A percentile compares a stretch with the other conserved stretches of the same genome.
phyloP scores from a whole-genome alignment of 1,140 invertebrate species.

The Heliothis subflexa region DNA sequence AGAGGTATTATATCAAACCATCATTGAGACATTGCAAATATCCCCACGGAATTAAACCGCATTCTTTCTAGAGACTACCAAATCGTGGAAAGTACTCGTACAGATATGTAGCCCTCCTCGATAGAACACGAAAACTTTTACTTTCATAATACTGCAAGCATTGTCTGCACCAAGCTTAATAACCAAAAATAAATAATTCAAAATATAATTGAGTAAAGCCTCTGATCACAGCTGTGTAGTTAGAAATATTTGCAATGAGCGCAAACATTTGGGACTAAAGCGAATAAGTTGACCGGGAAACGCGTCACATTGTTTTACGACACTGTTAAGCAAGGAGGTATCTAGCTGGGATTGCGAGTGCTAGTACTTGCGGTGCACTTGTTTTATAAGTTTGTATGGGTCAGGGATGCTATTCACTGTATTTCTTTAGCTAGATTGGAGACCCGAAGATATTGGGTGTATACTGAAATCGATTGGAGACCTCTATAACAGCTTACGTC shows the following conservation, averaged over 20 bases:
- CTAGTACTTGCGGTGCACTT: slow-evolving; percentile 9
- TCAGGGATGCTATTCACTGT: not conserved
- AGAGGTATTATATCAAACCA: no score
- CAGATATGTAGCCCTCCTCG: no score
- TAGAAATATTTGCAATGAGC: slow-evolving; percentile 41
- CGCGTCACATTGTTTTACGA: slow-evolving; percentile 44
- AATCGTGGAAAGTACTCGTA: no score
- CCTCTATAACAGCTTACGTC: no score
- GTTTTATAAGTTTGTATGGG: not conserved
- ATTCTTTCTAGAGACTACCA: no score
- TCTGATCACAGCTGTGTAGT: slow-evolving; percentile 34
- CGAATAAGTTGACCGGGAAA: slow-evolving; percentile 47
- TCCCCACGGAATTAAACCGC: no score
- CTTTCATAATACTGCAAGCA: no score
- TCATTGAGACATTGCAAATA: no score
- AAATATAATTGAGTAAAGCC: slow-evolving; percentile 19
- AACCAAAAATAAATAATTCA: slow-evolving; percentile 35
- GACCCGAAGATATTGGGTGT: no score
- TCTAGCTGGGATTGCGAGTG: slow-evolving; percentile 36
- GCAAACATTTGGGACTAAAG: slow-evolving; percentile 37
- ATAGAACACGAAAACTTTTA: no score
- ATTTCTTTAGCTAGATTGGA: not conserved
- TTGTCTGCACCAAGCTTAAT: not conserved
- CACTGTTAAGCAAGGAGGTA: slow-evolving; percentile 41
- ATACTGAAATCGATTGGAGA: no score